Base-by-base conservation (phyloP, 1,140 invertebrate species). In the Drosophila takahashii region DNA sequence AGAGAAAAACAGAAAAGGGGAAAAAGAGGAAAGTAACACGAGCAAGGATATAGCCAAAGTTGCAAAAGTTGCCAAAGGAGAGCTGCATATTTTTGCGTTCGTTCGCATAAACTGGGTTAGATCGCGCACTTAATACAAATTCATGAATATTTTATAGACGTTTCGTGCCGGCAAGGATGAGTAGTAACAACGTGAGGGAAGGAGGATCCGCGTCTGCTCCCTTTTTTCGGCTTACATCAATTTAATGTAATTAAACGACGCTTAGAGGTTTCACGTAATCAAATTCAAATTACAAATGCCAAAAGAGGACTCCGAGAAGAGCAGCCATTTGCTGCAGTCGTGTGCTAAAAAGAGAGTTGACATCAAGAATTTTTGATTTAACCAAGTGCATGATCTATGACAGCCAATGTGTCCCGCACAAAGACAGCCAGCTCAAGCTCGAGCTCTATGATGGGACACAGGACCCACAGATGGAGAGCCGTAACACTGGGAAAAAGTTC, bases 351-450 rank as follows among this genome's bases (percentile, higher is more conserved):
- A 65, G 72, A 48, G 79, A 84, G 81, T 85, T 77, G 81, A 79
- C 79, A 86, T 85, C 70, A 76, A 65, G 83, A 73, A 83, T 87
- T 86, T 87, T 86, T 83, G 84, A 86, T 86, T 86, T 89, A 89
- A 87, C 84, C 83, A 87, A 89, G 83, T 87, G 83, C 83, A 89
- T 89, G 83, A 87, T 89, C 83, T 83, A 83, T 89, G 83, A 79
- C 84, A 89, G 84, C 79, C 87, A 87, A 87, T 89, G 79, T 86
- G 84, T 83, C 66, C 70, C 71, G 36, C 72, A 83, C 83, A 87
- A 86, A 87, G 70, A 61, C 70, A 79, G 59, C 57, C 39, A 60
- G 39, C 41, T 60, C 22, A 32, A 64, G 22, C 13, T 41, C 44
- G 4, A 32, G 34, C 44, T 16, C 37, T n/a, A 11, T 18, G 64